These are phyloP conservation scores for Macaria liturata DNA, from an alignment of 2,888 invertebrate species.

Conservation along the genomic window DNA sequence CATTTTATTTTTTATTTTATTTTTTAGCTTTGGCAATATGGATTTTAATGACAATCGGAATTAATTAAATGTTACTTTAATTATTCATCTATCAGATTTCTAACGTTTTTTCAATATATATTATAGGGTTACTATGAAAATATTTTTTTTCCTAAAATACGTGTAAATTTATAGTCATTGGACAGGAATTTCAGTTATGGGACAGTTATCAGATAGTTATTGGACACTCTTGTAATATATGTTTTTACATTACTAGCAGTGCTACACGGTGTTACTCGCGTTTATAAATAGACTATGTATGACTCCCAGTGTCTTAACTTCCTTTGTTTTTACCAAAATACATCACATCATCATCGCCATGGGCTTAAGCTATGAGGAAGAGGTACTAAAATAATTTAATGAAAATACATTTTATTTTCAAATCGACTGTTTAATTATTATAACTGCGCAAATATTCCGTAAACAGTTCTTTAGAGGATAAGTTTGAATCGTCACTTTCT, in stretches of 20 bases:
- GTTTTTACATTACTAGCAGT: constrained; percentile 4
- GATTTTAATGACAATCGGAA: neutral
- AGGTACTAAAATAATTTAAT: too few relatives aligned
- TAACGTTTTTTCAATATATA: neutral
- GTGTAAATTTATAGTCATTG: neutral
- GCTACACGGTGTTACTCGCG: constrained; percentile 1
- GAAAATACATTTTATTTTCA: too few relatives aligned
- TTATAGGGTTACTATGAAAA: neutral
- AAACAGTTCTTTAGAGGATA: too few relatives aligned
- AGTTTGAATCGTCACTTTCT: too few relatives aligned
- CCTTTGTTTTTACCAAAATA: too few relatives aligned
- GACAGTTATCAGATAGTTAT: constrained; percentile 13
- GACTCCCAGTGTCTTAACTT: constrained; percentile 1
- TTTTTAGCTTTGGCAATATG: neutral
- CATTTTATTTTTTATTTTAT: neutral
- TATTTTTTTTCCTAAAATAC: neutral
- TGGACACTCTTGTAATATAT: constrained; percentile 11
- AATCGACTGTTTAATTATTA: too few relatives aligned
- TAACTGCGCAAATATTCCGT: too few relatives aligned
- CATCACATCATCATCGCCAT: too few relatives aligned
- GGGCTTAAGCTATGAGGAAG: too few relatives aligned
- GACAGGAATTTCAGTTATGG: constrained; percentile 9
- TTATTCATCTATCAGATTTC: neutral
- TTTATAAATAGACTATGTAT: constrained; percentile 3
- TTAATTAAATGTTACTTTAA: neutral